A percentile compares a stretch with the other conserved stretches of the same genome.
Evolutionary conservation across 2,113 vertebrate genomes (phyloP).

Genomic region (Ceyx cyanopectus): DNA sequence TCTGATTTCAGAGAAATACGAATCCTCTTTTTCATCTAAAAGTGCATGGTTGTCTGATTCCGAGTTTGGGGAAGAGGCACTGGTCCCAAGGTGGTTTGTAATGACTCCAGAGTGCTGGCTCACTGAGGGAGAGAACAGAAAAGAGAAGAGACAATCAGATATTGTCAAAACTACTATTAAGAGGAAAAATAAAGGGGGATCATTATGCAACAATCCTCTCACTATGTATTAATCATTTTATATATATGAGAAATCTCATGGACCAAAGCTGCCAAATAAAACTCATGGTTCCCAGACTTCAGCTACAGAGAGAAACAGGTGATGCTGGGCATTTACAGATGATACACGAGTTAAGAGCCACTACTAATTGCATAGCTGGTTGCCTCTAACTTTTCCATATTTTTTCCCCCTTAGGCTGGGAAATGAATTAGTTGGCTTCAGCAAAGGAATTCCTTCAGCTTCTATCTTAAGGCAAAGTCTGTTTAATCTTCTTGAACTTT

Average conservation of each 20-base stretch:
- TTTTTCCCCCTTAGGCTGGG: not conserved
- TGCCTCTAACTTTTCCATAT: not conserved
- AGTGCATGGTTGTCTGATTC: slow-evolving; percentile 99
- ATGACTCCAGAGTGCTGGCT: slow-evolving; percentile 96
- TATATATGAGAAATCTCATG: not conserved
- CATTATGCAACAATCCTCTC: rapidly evolving
- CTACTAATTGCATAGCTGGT: not conserved
- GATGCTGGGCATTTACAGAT: not conserved
- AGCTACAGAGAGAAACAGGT: not conserved
- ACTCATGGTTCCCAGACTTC: not conserved
- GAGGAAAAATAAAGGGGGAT: not conserved
- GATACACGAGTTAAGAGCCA: not conserved
- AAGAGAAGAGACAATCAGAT: not conserved
- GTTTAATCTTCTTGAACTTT: not conserved
- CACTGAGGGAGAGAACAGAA: slow-evolving; percentile 78
- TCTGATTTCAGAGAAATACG: slow-evolving; percentile 98
- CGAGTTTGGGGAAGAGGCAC: slow-evolving; percentile 92
- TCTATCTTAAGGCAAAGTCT: not conserved
- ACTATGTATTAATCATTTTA: not conserved
- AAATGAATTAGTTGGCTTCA: not conserved
- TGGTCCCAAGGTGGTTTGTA: slow-evolving; percentile 87
- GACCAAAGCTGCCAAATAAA: not conserved
- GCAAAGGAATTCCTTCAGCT: not conserved
- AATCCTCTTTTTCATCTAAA: slow-evolving; percentile 99
- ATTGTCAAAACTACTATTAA: not conserved